These are phyloP conservation scores for Brachyopa scutellaris DNA, from an alignment of 2,888 invertebrate species.

Conservation along the genomic window DNA sequence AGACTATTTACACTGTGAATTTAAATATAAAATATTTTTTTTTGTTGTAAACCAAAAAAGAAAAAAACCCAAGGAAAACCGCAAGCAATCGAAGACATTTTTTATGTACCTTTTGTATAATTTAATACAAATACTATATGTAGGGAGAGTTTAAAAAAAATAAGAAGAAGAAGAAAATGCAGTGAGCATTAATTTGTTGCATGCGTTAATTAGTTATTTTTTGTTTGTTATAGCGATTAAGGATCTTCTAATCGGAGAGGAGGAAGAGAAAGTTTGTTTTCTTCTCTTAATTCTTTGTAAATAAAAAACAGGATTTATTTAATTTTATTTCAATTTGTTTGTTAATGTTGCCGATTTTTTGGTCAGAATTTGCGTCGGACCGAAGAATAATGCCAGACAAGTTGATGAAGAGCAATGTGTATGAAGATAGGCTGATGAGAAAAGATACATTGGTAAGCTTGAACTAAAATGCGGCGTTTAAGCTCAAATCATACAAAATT, in stretches of 20 bases:
- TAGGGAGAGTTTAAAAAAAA: background rate
- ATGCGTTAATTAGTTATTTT: slow-evolving; percentile 5
- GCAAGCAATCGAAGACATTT: slow-evolving; percentile 45
- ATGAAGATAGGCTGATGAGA: no score
- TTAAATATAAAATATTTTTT: slow-evolving; percentile 15
- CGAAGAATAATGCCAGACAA: no score
- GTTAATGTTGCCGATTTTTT: background rate
- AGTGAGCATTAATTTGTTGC: background rate
- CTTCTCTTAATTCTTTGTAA: background rate
- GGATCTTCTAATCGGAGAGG: slow-evolving; percentile 1
- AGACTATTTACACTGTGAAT: slow-evolving; percentile 62
- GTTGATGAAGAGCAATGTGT: no score
- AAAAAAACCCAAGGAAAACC: slow-evolving; percentile 2
- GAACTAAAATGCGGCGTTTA: no score
- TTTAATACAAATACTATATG: slow-evolving; percentile 7
- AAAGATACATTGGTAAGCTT: no score
- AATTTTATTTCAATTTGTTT: slow-evolving; percentile 24
- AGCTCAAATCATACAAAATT: no score
- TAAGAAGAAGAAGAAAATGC: no score
- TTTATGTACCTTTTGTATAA: slow-evolving; percentile 55
- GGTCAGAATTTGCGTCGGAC: no score
- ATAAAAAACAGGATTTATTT: slow-evolving; percentile 50
- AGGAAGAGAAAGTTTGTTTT: background rate
- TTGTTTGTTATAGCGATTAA: slow-evolving; percentile 43
- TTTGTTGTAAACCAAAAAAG: slow-evolving; percentile 32